Conservation (phyloP, 2,888 invertebrate species). For the Andrena hattorfiana region DNA sequence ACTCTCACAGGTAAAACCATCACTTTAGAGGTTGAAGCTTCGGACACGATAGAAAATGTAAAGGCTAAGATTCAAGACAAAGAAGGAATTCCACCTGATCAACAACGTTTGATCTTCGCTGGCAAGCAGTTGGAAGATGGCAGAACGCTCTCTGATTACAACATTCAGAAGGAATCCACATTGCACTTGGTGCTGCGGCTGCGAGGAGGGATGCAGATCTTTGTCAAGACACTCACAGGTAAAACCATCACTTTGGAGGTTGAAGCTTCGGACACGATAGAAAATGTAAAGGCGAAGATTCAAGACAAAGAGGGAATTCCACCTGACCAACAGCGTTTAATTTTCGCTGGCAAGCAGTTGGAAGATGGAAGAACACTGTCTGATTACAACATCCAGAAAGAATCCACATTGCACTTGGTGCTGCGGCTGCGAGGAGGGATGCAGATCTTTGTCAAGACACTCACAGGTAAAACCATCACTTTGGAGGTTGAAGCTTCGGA, state of each 20-base stretch:
- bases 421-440: conserved; percentile 88
- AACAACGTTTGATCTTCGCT: neutral
- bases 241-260: conserved; percentile 21
- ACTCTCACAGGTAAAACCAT: neutral
- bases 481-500: conserved; percentile 87
- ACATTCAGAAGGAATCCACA: conserved; percentile 5
- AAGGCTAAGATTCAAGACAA: conserved; percentile 2
- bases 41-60: neutral
- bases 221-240: conserved; percentile 1
- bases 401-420: conserved; percentile 87
- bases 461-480: conserved; percentile 87
- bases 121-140: conserved; percentile 4
- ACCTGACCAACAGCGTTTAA: conserved; percentile 49
- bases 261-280: conserved; percentile 19
- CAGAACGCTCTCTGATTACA: neutral
- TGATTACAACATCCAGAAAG: conserved; percentile 75
- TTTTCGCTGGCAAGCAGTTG: conserved; percentile 75
- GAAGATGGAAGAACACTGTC: conserved; percentile 81
- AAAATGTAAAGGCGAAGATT: conserved; percentile 23
- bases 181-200: neutral
- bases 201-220: conserved; percentile 6
- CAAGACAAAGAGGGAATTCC: conserved; percentile 51
- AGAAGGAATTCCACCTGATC: neutral
- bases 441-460: conserved; percentile 88
- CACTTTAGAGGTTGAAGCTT: neutral